Percentiles rank a stretch among this genome's conserved stretches.
phyloP scores from a whole-genome alignment of 1,140 invertebrate species.

The Drosophila pectinifera region DNA sequence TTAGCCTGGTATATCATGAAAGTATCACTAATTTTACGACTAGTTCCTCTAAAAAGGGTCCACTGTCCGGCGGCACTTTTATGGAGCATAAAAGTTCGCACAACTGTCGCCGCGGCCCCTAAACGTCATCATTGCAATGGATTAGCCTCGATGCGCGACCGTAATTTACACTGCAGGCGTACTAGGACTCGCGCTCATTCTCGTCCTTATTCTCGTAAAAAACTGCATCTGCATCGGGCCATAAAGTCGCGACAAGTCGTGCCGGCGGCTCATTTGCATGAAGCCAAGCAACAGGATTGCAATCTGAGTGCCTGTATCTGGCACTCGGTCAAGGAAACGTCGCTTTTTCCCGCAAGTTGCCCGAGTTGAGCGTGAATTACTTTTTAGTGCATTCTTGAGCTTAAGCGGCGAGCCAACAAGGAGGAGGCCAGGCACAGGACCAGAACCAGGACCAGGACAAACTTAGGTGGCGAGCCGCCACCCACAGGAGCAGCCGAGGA shows the following conservation, averaged over 20 bases:
- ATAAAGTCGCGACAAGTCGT: slow-evolving; percentile 52
- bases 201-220: slow-evolving; percentile 30
- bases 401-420: slow-evolving; percentile 37
- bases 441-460: slow-evolving; percentile 9
- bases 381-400: slow-evolving; percentile 26
- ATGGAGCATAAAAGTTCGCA: slow-evolving; percentile 71
- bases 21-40: background rate
- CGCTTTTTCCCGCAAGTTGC: background rate
- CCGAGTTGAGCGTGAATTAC: slow-evolving; percentile 33
- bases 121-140: slow-evolving; percentile 76
- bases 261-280: slow-evolving; percentile 69
- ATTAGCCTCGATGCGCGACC: slow-evolving; percentile 67
- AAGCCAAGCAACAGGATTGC: slow-evolving; percentile 8
- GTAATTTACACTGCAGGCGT: slow-evolving; percentile 52
- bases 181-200: background rate
- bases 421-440: slow-evolving; percentile 3
- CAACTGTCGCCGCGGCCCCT: slow-evolving; percentile 72
- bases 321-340: slow-evolving; percentile 52
- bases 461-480: slow-evolving; percentile 24
- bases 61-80: slow-evolving; percentile 40
- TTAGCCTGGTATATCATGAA: no score
- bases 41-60: background rate
- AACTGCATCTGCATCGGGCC: slow-evolving; percentile 67
- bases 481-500: slow-evolving; percentile 52
- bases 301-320: slow-evolving; percentile 29